Base-by-base conservation (phyloP, 2,113 vertebrate genomes). In the Periophthalmodon schlosseri region DNA sequence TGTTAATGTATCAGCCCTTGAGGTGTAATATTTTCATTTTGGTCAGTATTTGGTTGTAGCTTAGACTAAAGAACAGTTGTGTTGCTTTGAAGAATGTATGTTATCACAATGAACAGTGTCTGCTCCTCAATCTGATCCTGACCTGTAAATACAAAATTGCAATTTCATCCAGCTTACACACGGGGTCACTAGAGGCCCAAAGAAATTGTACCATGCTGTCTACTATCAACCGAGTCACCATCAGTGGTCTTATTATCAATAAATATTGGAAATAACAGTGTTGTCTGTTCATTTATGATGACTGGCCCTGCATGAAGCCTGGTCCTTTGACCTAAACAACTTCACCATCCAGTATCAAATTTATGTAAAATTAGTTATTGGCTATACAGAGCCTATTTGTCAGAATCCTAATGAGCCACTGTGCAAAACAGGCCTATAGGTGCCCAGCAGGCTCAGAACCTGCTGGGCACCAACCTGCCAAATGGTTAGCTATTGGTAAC, bases 181-280 rank as follows among this genome's bases (percentile, higher is more conserved):
- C 23, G 84, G 83, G 84, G 86, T 90, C 86, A 83, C 82, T 76
- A 88, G 76, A 90, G 73, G 54, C 85, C 67, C 79, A 70, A 84
- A 63, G 65, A 80, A 68, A 78, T 46, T 70, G 73, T 81, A 83
- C 70, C 96, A 95, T 95, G 95, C 94, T 95, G 95, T 97, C 87
- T 78, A 80, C 93, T 95, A 91, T 95, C 94, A 93, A 96, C 95
- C 95, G 95, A 94, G 95, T 96, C 95, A 96, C 95, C 94, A 95
- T 95, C 95, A 96, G 96, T 97, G 96, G 96, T 95, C 95, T 95
- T 94, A 91, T 93, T 96, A 95, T 97, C 95, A 98, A 97, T 97
- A 97, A 98, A 97, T 94, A 87, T 87, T 89, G 74, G 84, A 81
- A 88, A 92, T 89, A 88, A 85, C 75, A 64, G 2, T 61, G 74